These are phyloP conservation scores for Calephelis virginiensis DNA, from an alignment of 1,140 invertebrate species.

Conservation along the genomic window DNA sequence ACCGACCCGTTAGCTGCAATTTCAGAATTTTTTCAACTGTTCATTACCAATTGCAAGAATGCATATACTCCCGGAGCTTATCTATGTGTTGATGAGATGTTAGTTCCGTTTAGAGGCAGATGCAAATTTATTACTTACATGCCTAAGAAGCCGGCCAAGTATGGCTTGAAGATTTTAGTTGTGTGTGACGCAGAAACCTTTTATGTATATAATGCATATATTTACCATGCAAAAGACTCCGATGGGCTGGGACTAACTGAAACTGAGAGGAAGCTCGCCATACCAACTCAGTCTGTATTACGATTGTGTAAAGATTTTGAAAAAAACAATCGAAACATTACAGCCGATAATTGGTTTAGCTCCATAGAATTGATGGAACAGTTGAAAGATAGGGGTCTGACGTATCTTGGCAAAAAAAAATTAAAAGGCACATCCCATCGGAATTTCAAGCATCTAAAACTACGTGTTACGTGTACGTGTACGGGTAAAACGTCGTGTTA, in stretches of 20 bases:
- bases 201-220: slow-evolving; percentile 31
- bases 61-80: slow-evolving; percentile 19
- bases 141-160: slow-evolving; percentile 70
- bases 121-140: slow-evolving; percentile 67
- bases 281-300: slow-evolving; percentile 24
- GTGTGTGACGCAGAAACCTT: slow-evolving; percentile 31
- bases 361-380: slow-evolving; percentile 49
- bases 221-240: slow-evolving; percentile 34
- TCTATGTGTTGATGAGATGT: slow-evolving; percentile 57
- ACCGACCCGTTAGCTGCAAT: slow-evolving; percentile 44
- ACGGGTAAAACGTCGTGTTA: no score
- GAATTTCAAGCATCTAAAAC: slow-evolving; percentile 27
- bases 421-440: no score
- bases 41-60: slow-evolving; percentile 46
- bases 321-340: slow-evolving; percentile 25
- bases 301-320: slow-evolving; percentile 18
- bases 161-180: slow-evolving; percentile 59
- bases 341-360: slow-evolving; percentile 25
- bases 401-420: no score
- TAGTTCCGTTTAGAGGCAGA: slow-evolving; percentile 55
- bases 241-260: slow-evolving; percentile 32
- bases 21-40: slow-evolving; percentile 43
- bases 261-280: slow-evolving; percentile 18
- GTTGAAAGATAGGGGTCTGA: no score
- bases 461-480: no score